Evolutionary conservation across 2,888 invertebrate species (phyloP).

Genomic region (Crepidodera aurea): DNA sequence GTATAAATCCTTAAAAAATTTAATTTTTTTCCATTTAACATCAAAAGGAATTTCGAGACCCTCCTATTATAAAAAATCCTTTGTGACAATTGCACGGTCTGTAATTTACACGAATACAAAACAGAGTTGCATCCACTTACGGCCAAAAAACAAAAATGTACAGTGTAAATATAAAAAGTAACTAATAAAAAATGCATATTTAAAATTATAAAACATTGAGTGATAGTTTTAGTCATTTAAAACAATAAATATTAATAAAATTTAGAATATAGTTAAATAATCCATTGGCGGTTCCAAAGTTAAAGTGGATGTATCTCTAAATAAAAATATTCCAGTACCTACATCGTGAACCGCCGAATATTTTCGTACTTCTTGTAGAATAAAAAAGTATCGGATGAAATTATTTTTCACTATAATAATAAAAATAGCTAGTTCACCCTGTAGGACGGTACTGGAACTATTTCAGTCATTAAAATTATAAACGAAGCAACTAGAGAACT

Average conservation of each 20-base stretch:
- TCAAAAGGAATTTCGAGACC: no score
- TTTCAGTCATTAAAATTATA: neutral
- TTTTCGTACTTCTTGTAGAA: slow-evolving; percentile 6
- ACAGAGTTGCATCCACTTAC: slow-evolving; percentile 19
- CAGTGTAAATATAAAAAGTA: slow-evolving; percentile 39
- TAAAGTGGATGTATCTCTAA: slow-evolving; percentile 9
- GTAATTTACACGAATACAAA: neutral
- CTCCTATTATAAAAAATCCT: no score
- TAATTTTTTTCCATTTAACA: no score
- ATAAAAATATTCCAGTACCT: neutral
- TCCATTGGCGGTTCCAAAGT: neutral
- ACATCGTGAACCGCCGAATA: slow-evolving; percentile 3
- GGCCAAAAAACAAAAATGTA: slow-evolving; percentile 31
- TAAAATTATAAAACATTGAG: slow-evolving; percentile 34
- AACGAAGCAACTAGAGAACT: slow-evolving; percentile 11
- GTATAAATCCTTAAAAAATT: no score
- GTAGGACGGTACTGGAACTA: slow-evolving; percentile 15
- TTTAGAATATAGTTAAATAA: slow-evolving; percentile 8
- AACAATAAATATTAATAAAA: slow-evolving; percentile 23
- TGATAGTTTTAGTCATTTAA: slow-evolving; percentile 37
- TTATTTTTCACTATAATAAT: slow-evolving; percentile 13
- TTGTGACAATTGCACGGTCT: neutral
- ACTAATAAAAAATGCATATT: slow-evolving; percentile 19
- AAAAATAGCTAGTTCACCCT: slow-evolving; percentile 19
- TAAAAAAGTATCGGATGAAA: slow-evolving; percentile 6